Conservation (phyloP, 2,113 vertebrate genomes). For the Anolis carolinensis region DNA sequence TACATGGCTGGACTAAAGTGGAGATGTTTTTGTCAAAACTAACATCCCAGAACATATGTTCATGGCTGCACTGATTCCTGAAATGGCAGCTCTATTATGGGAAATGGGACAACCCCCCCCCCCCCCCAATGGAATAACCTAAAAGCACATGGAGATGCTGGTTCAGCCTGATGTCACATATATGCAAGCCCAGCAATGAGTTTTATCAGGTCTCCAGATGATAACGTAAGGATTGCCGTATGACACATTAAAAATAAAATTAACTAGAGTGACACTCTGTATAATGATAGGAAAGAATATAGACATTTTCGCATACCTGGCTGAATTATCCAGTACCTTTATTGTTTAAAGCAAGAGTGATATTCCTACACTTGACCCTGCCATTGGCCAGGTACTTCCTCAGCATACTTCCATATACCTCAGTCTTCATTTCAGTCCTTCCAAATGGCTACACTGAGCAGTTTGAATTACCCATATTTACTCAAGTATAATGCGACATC, state of each 20-base stretch:
- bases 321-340: background rate
- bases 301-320: background rate
- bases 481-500: too few species aligned
- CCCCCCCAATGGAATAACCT: background rate
- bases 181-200: background rate
- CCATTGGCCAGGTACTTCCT: too few species aligned
- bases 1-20: too few species aligned
- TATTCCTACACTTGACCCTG: too few species aligned
- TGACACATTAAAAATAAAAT: background rate
- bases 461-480: too few species aligned
- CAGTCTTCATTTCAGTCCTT: too few species aligned
- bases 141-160: background rate
- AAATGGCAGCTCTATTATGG: background rate
- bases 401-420: too few species aligned
- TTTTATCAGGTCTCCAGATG: background rate
- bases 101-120: background rate
- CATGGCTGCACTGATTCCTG: background rate
- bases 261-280: too few species aligned
- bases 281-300: background rate
- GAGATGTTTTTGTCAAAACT: background rate
- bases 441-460: too few species aligned
- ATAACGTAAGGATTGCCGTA: background rate
- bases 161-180: background rate
- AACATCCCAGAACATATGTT: background rate
- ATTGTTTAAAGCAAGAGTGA: background rate